Percentiles rank a stretch among this genome's conserved stretches.
Evolutionary conservation across 2,797 vertebrate species (phyloP).

Genomic region (Spheniscus humboldti): DNA sequence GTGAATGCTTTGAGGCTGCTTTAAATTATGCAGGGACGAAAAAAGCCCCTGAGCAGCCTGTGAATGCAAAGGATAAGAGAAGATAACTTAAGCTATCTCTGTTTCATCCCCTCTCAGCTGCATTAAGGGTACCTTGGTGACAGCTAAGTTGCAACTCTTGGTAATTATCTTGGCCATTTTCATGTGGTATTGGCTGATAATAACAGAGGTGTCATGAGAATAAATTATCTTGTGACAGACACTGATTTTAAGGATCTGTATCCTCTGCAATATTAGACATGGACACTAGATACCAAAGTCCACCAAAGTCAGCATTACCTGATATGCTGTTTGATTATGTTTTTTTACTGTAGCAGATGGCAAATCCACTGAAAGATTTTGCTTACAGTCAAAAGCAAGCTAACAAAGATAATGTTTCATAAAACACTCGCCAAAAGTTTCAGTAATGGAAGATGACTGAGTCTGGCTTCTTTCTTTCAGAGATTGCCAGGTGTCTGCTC

Average conservation of each 20-base stretch:
- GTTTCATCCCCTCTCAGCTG: background rate
- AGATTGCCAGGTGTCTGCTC: background rate
- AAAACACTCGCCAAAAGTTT: slow-evolving; percentile 22
- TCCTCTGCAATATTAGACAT: background rate
- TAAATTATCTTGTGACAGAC: background rate
- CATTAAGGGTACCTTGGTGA: background rate
- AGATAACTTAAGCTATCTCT: background rate
- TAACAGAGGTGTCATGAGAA: background rate
- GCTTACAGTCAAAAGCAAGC: slow-evolving; percentile 2
- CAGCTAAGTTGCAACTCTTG: background rate
- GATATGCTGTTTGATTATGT: background rate
- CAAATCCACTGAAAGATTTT: background rate
- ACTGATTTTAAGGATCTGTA: background rate
- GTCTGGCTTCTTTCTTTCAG: background rate
- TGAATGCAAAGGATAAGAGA: background rate
- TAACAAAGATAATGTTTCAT: slow-evolving; percentile 17
- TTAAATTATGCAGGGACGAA: background rate
- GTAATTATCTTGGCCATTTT: background rate
- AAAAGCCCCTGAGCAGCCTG: background rate
- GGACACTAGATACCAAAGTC: background rate
- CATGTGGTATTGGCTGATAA: background rate
- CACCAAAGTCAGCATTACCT: background rate
- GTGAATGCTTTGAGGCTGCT: background rate
- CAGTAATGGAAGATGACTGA: background rate
- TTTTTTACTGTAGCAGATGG: background rate